Evolutionary conservation across 1,140 invertebrate genomes (phyloP).

Genomic region (Neomicropteryx cornuta): DNA sequence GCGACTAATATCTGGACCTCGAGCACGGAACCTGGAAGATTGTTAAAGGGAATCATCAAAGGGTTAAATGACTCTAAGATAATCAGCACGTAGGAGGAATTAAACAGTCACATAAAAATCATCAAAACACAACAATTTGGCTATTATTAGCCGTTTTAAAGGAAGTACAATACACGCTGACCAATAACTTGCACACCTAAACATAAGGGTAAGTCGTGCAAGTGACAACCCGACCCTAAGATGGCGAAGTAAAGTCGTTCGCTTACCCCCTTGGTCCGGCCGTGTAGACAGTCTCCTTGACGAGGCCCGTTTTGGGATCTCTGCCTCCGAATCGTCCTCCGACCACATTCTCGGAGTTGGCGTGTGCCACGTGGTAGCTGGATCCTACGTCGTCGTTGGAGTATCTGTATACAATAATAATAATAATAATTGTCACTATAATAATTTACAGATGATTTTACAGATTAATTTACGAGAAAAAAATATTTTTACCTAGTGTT

Average conservation of each 20-base stretch:
- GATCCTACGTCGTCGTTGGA: constrained; percentile 48
- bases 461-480: background rate
- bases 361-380: constrained; percentile 49
- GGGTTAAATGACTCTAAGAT: constrained; percentile 22
- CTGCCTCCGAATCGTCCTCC: constrained; percentile 50
- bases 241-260: no score
- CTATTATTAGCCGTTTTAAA: no score
- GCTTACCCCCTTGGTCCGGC: constrained; percentile 56
- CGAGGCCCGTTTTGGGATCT: constrained; percentile 48
- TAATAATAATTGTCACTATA: constrained; percentile 1
- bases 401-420: constrained; percentile 33
- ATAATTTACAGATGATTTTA: background rate
- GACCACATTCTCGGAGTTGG: constrained; percentile 46
- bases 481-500: background rate
- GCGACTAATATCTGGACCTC: constrained; percentile 54
- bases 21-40: constrained; percentile 45
- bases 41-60: no score
- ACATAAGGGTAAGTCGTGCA: no score
- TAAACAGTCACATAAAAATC: no score
- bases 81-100: no score
- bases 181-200: no score
- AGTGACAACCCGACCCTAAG: no score
- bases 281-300: constrained; percentile 58
- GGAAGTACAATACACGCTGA: no score
- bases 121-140: no score